These are phyloP conservation scores for Strigops habroptila DNA, from an alignment of 2,113 vertebrate species.

Conservation along the genomic window DNA sequence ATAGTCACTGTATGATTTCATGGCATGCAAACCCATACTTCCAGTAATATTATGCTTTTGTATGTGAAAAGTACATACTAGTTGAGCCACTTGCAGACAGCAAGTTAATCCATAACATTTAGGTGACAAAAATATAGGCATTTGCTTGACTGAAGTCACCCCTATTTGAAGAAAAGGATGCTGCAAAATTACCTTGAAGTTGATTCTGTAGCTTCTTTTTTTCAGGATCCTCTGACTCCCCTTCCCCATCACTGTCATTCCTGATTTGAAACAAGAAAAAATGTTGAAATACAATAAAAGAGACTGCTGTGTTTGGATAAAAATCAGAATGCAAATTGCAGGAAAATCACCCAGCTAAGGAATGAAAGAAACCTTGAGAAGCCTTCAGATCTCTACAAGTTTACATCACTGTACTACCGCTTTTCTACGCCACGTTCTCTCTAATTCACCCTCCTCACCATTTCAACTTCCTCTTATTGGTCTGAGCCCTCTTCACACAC, in stretches of 20 bases:
- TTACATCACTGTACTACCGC: background rate
- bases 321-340: background rate
- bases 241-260: slow-evolving; percentile 96
- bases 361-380: background rate
- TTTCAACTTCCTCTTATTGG: background rate
- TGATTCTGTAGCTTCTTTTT: slow-evolving; percentile 98
- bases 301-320: background rate
- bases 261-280: slow-evolving; percentile 70
- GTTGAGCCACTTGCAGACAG: background rate
- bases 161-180: background rate
- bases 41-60: background rate
- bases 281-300: background rate
- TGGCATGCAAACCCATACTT: background rate
- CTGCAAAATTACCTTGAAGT: slow-evolving; percentile 85
- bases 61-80: background rate
- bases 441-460: background rate
- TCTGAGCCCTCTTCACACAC: background rate
- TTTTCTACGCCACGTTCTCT: background rate
- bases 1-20: background rate
- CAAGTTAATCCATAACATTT: background rate
- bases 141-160: background rate
- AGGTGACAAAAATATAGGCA: background rate
- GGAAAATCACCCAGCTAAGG: background rate
- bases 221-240: slow-evolving; percentile 91
- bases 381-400: background rate